Base-by-base conservation (phyloP, 2,888 invertebrate genomes). In the Chorisops tibialis region DNA sequence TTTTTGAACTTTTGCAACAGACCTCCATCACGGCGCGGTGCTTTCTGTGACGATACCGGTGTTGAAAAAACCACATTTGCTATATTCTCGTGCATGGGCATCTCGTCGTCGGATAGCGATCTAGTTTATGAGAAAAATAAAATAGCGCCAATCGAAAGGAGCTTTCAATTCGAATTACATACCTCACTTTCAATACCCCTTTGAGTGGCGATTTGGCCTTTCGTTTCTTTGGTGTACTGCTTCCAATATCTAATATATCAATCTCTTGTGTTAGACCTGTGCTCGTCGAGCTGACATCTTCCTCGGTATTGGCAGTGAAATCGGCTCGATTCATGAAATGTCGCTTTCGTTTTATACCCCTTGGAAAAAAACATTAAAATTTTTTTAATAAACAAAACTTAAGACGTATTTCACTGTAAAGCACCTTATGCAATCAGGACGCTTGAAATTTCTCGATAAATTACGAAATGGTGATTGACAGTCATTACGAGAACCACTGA, bases 41-140 rank as follows among this genome's bases (percentile, higher is more conserved):
- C 77, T 67, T 83, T 84, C 64, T 81, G 80, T 11, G 80, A 80
- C 1, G 86, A 85, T 0, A 91, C 89, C 1, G 91, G 91, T 2
- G 91, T 91, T 4, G 91, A 91, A 70, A 91, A 90, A 65, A 89
- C 90, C 0, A 91, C 88, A 66, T 89, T 87, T 1, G 82, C 70
- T 9, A 73, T 66, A 65, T 71, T 73, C 30, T 45, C 56, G 24
- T 76, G 82, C 48, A 81, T 80, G 66, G 83, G 80, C 68, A 82
- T 79, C 68, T 85, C 85, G 64, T 85, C 83, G 71, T 84, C 84
- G 3, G 85, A 85, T 1, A 78, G 79, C 73, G 85, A 85, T 67
- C 85, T 82, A 37, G 30, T 12, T 30, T 30, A 22, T 24, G 14
- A 39, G 11, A 19, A 18, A 51, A 30, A n/a, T 48, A 59, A 43